phyloP scores from a whole-genome alignment of 2,888 invertebrate genomes.

The Lymantria monacha region DNA sequence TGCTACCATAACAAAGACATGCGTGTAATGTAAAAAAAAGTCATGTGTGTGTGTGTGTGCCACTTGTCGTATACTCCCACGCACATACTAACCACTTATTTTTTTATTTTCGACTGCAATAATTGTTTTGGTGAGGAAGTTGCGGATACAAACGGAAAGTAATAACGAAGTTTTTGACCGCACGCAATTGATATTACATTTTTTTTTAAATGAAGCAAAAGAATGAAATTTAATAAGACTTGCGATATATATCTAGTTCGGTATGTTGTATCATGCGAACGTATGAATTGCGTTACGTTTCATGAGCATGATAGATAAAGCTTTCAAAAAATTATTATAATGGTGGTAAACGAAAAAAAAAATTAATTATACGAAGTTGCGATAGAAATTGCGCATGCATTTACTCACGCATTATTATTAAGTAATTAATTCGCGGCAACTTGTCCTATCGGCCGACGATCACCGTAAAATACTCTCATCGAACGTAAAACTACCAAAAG shows the following conservation, averaged over 20 bases:
- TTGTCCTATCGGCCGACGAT: conserved; percentile 68
- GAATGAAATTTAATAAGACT: conserved; percentile 30
- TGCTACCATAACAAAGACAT: conserved; percentile 50
- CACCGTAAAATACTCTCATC: conserved; percentile 59
- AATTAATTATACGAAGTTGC: conserved; percentile 62
- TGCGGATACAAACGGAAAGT: conserved; percentile 62
- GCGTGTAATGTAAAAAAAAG: conserved; percentile 44
- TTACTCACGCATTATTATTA: conserved; percentile 76
- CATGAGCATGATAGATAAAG: conserved; percentile 73
- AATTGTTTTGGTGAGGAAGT: conserved; percentile 70
- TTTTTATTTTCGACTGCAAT: conserved; percentile 53
- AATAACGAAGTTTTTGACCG: conserved; percentile 52
- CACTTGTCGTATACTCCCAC: conserved; percentile 55
- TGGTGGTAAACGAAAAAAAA: conserved; percentile 63
- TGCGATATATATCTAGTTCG: conserved; percentile 40
- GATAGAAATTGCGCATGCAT: conserved; percentile 73
- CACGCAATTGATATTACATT: conserved; percentile 50
- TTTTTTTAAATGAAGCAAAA: conserved; percentile 25
- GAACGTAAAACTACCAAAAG: conserved; percentile 62
- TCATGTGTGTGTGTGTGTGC: conserved; percentile 32
- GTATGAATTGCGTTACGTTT: conserved; percentile 65
- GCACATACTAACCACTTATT: conserved; percentile 42
- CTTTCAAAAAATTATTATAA: conserved; percentile 71
- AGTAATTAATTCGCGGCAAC: conserved; percentile 70
- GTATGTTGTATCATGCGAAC: conserved; percentile 50